These are phyloP conservation scores for Telenomus remus DNA, from an alignment of 1,140 invertebrate genomes.

Conservation along the genomic window DNA sequence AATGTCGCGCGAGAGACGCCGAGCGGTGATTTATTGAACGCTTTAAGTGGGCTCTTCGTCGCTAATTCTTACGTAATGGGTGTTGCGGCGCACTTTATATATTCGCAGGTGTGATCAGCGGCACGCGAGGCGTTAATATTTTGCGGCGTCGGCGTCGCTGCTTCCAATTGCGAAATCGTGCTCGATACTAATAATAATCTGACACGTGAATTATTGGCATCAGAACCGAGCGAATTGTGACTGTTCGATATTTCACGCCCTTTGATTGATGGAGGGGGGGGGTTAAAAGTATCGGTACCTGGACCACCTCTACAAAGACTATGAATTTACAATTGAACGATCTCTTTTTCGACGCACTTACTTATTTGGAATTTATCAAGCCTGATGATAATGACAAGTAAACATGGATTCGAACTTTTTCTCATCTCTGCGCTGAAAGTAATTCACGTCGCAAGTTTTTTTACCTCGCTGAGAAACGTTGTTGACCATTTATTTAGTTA, in stretches of 20 bases:
- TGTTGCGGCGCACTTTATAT: constrained; percentile 40
- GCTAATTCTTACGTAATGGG: constrained; percentile 54
- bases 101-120: constrained; percentile 49
- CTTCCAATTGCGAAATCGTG: constrained; percentile 47
- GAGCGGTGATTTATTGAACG: constrained; percentile 43
- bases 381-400: constrained; percentile 50
- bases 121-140: constrained; percentile 55
- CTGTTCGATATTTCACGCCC: constrained; percentile 43
- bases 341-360: constrained; percentile 37
- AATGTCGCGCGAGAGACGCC: constrained; percentile 27
- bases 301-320: constrained; percentile 50
- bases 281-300: constrained; percentile 8
- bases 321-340: constrained; percentile 43
- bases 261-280: constrained; percentile 15
- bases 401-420: constrained; percentile 25
- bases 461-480: constrained; percentile 1
- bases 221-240: constrained; percentile 31
- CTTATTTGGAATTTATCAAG: constrained; percentile 32
- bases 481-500: constrained; percentile 28
- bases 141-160: constrained; percentile 46
- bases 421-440: constrained; percentile 12
- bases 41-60: constrained; percentile 37
- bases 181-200: constrained; percentile 56
- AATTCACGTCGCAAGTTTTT: constrained; percentile 25
- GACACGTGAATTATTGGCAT: constrained; percentile 45